Percentiles rank a stretch among this genome's conserved stretches.
Conservation (phyloP, 2,113 vertebrate genomes). For the Dicerorhinus sumatrensis region DNA sequence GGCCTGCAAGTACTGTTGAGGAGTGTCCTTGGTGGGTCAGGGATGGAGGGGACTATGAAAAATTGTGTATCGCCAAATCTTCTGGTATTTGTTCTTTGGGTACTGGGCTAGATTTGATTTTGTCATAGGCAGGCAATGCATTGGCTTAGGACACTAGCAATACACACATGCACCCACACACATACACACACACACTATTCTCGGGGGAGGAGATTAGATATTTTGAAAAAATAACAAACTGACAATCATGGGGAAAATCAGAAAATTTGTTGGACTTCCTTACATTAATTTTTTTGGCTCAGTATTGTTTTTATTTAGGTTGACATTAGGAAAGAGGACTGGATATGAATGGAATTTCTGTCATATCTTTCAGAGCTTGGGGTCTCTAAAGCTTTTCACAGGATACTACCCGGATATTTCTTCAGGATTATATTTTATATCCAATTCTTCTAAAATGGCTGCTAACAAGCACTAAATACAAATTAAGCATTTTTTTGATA, state of each 20-base stretch:
- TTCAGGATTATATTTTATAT: not conserved
- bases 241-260: not conserved
- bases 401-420: not conserved
- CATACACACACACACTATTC: not conserved
- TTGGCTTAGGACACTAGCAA: not conserved
- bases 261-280: not conserved
- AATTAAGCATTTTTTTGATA: not conserved
- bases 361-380: not conserved
- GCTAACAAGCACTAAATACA: not conserved
- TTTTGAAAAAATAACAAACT: not conserved
- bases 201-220: not conserved
- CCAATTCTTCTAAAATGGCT: slow-evolving; percentile 1
- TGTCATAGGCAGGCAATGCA: not conserved
- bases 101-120: not conserved
- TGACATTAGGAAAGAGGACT: not conserved
- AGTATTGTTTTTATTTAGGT: not conserved
- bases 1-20: not conserved
- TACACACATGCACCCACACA: not conserved
- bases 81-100: not conserved
- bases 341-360: not conserved
- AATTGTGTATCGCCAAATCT: not conserved
- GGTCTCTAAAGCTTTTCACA: not conserved
- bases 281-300: not conserved
- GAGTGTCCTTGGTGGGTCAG: not conserved
- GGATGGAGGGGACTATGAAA: not conserved